Evolutionary conservation across 2,113 vertebrate genomes (phyloP), one percentile per base, ranked within the genome.

Genomic region (Megalops atlanticus): DNA sequence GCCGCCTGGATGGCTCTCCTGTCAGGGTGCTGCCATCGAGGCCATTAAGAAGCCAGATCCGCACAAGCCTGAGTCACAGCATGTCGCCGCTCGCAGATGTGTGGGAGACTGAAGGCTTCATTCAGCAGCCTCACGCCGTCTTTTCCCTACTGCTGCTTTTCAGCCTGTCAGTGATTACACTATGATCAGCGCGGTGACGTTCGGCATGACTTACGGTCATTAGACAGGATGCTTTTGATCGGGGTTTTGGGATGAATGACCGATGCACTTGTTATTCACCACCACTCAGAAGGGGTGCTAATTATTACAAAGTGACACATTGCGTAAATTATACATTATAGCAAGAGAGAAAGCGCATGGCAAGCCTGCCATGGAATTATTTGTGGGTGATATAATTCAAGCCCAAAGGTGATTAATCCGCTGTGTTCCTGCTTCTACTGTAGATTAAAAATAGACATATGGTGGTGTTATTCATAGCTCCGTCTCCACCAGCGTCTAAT

Each of bases 381-480:
- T 80, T 84, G 16, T 52, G 52, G 74, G n/a, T 39, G 77, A 81
- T 69, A 45, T 78, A 76, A 49, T 77, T 76, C 68, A 75, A 71
- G 52, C 80, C 73, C 41, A 77, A 68, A 80, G 70, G 47, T 80
- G 80, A 81, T 83, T 81, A 86, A 81, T 43, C 40, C 41, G 31
- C 78, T 80, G 70, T 54, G 52, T 68, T 39, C 77, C 69, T 64
- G 47, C 74, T 76, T 72, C 75, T 54, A 49, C 11, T 75, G 36
- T 69, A 52, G 40, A 70, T 82, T 82, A 82, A 82, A 86, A 87
- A 87, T 86, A 86, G 74, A 79, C 69, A 80, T 18, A 74, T 82
- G 78, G 80, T 80, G 80, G 80, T 77, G 70, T 79, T 74, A 78
- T 84, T 85, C 80, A 35, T 80, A 76, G 68, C 35, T n/a, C 41